A percentile compares a stretch with the other conserved stretches of the same genome.
Conservation (phyloP, 1,140 invertebrate species). For the Papilio xuthus region DNA sequence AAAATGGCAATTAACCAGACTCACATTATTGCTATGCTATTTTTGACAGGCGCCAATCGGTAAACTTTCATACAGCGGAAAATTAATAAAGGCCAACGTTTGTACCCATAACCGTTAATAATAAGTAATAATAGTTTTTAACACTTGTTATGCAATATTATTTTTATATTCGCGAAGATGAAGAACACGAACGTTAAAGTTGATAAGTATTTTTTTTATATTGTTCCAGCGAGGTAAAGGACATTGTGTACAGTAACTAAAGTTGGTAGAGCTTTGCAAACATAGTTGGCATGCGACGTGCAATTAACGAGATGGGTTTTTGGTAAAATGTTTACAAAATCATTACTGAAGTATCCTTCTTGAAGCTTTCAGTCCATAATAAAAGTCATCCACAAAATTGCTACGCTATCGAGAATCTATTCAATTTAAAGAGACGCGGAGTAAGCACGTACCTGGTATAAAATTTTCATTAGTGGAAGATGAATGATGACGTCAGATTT, state of each 20-base stretch:
- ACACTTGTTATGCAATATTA: too few species aligned
- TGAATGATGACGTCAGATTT: not conserved
- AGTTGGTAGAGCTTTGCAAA: conserved; percentile 26
- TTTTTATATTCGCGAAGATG: not conserved
- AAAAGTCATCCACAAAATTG: conserved; percentile 26
- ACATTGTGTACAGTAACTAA: not conserved
- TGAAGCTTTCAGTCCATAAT: not conserved
- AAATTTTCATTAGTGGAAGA: conserved; percentile 8
- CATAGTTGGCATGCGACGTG: conserved; percentile 17
- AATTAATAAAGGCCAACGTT: too few species aligned
- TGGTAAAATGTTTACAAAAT: conserved; percentile 26
- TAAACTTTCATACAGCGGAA: too few species aligned
- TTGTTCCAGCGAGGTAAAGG: not conserved
- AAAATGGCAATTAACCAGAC: not conserved
- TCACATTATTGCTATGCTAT: not conserved
- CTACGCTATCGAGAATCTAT: conserved; percentile 23
- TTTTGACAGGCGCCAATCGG: not conserved
- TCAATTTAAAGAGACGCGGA: not conserved
- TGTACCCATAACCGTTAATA: too few species aligned
- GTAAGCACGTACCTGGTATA: conserved; percentile 14
- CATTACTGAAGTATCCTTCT: conserved; percentile 15
- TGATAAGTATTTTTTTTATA: not conserved
- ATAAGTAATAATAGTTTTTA: too few species aligned
- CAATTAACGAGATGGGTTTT: conserved; percentile 33
- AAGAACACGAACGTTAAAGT: not conserved